Conservation (phyloP, 2,888 invertebrate species). For the Erynnis tages region DNA sequence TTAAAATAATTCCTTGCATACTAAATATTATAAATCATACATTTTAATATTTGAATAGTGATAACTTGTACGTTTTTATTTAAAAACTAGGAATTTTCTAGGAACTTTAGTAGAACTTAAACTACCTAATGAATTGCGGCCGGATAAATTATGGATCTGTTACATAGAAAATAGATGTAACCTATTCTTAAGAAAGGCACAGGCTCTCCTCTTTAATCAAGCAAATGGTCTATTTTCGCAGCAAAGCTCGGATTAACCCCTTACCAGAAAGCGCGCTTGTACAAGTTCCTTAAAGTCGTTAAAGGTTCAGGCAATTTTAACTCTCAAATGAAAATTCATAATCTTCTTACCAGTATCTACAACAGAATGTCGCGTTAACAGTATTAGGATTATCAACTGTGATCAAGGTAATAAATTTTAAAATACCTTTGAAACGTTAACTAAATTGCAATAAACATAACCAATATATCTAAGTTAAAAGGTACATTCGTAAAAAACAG, state of each 20-base stretch:
- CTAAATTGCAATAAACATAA: too few species aligned
- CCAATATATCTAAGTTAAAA: too few species aligned
- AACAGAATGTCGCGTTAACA: constrained; percentile 43
- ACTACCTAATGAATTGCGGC: too few species aligned
- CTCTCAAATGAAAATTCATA: constrained; percentile 63
- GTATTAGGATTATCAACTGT: constrained; percentile 9
- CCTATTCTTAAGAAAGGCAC: constrained; percentile 37
- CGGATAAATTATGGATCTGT: too few species aligned
- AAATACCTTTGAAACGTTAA: constrained; percentile 7
- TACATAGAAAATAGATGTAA: constrained; percentile 23
- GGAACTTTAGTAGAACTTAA: too few species aligned
- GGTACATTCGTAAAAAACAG: too few species aligned
- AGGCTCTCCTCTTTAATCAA: constrained; percentile 53
- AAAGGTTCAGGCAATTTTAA: constrained; percentile 66
- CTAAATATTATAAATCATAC: too few species aligned
- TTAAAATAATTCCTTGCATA: too few species aligned
- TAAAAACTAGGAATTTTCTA: too few species aligned
- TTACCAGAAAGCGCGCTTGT: constrained; percentile 57
- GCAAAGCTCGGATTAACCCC: constrained; percentile 61
- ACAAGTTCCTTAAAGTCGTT: constrained; percentile 70
- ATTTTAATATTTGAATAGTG: too few species aligned
- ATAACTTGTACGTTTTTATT: too few species aligned
- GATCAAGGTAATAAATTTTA: constrained; percentile 23
- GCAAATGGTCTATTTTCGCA: constrained; percentile 65
- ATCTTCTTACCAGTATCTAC: constrained; percentile 58